Evolutionary conservation across 64 coral and sea anemone species (phyloP).

Genomic region (Stichodactyla helianthus): DNA sequence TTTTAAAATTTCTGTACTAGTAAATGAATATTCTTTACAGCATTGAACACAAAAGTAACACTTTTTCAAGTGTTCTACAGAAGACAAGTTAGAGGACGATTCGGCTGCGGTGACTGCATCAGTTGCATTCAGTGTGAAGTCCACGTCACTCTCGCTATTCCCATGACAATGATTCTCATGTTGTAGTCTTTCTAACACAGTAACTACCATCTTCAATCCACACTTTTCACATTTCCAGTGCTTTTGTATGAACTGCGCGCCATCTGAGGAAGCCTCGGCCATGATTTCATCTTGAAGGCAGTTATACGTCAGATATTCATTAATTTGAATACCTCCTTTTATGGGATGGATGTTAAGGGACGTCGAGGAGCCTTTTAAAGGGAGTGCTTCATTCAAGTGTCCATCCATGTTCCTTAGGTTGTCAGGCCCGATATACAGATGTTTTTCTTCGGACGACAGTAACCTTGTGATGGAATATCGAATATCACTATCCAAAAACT

Average conservation of each 20-base stretch:
- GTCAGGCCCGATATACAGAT: conserved; percentile 61
- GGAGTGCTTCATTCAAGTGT: background rate
- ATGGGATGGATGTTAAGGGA: conserved; percentile 48
- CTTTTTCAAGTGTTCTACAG: conserved; percentile 47
- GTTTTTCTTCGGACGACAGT: conserved; percentile 63
- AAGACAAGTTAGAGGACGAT: background rate
- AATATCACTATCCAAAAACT: conserved; percentile 90
- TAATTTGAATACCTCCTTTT: conserved; percentile 86
- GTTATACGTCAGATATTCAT: conserved; percentile 92
- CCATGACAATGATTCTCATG: conserved; percentile 71
- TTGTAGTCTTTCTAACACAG: conserved; percentile 67
- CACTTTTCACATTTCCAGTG: conserved; percentile 85
- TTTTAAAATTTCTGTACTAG: conserved; percentile 85
- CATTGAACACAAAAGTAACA: conserved; percentile 57
- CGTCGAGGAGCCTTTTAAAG: conserved; percentile 29
- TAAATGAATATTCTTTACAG: conserved; percentile 60
- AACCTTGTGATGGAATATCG: conserved; percentile 68
- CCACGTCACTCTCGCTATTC: background rate
- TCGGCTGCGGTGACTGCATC: background rate
- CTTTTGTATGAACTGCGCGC: conserved; percentile 78
- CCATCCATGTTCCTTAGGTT: background rate
- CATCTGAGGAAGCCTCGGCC: conserved; percentile 75
- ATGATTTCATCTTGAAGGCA: conserved; percentile 58
- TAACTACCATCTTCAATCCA: conserved; percentile 75
- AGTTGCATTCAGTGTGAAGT: background rate